Evolutionary conservation across 1,140 invertebrate genomes (phyloP).

Genomic region (Trichonephila inaurata): DNA sequence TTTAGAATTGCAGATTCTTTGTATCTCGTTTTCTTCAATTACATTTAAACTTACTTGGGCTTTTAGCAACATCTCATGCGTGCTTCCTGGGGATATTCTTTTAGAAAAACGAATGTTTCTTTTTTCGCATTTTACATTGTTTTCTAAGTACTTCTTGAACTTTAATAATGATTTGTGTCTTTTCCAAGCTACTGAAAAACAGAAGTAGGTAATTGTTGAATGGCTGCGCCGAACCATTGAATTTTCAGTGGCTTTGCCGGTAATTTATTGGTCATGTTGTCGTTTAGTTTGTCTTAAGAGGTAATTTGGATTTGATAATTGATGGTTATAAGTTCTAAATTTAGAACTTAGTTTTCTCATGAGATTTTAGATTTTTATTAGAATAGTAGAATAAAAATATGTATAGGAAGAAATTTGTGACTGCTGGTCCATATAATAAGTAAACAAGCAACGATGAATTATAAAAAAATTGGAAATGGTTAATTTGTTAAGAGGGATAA

Average conservation of each 20-base stretch:
- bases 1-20: not conserved
- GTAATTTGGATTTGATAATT: not conserved
- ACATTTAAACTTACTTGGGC: slow-evolving; percentile 36
- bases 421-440: not conserved
- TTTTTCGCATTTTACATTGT: not conserved
- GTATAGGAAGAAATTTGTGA: not conserved
- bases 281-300: not conserved
- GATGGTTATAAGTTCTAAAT: not conserved
- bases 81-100: slow-evolving; percentile 39
- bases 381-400: not conserved
- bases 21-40: slow-evolving; percentile 44
- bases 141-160: not conserved
- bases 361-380: not conserved
- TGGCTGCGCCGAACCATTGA: not conserved
- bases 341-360: not conserved
- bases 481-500: no score
- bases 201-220: slow-evolving; percentile 9
- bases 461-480: no score
- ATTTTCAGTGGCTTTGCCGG: not conserved
- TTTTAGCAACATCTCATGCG: slow-evolving; percentile 42
- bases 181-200: not conserved
- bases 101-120: not conserved
- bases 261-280: not conserved
- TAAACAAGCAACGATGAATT: no score
- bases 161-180: not conserved